Evolutionary conservation across 53 echinoderm and acorn worm genomes (phyloP).

Genomic region (Glandiceps talaboti): DNA sequence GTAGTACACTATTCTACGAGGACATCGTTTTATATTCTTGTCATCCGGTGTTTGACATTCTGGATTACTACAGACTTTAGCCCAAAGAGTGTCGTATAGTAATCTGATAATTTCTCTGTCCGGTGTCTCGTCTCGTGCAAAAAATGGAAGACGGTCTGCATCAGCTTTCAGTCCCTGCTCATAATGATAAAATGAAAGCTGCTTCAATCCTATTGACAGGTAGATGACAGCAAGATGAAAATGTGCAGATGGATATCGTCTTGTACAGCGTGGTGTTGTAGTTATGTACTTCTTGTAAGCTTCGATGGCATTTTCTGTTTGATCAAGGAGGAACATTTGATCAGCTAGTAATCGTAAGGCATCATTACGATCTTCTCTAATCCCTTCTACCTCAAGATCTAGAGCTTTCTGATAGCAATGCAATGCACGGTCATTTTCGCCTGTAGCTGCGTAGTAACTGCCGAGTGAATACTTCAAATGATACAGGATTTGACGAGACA

Average conservation of each 20-base stretch:
- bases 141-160: background rate
- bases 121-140: background rate
- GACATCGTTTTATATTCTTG: background rate
- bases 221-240: background rate
- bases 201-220: background rate
- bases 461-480: background rate
- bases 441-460: background rate
- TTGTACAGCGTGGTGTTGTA: background rate
- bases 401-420: background rate
- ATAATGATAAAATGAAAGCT: background rate
- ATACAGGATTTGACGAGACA: too few species aligned
- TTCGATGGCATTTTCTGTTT: background rate
- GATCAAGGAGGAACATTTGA: background rate
- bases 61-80: background rate
- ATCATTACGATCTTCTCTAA: background rate
- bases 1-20: background rate
- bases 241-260: background rate
- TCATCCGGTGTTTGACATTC: background rate
- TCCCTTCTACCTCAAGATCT: background rate
- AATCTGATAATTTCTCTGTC: background rate
- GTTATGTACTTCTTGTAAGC: background rate
- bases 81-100: background rate
- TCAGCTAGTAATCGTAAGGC: background rate
- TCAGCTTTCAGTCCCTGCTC: background rate
- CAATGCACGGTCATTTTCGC: background rate